Conservation (phyloP, 2,888 invertebrate genomes). For the Altica lythri region DNA sequence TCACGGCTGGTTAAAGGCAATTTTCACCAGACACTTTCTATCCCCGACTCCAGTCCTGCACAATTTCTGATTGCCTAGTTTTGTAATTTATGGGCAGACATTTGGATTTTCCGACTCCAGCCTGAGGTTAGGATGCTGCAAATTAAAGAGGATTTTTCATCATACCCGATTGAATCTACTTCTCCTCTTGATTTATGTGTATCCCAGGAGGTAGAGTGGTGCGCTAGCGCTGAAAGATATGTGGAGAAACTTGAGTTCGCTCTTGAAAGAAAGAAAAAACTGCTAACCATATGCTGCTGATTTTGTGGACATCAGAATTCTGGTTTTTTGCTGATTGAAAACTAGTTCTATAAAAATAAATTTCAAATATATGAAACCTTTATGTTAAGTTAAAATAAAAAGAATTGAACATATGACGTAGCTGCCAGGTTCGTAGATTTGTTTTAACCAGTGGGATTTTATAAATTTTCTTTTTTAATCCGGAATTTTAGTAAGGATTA, state of each 20-base stretch:
- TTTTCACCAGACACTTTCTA: conserved; percentile 19
- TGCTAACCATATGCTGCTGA: neutral
- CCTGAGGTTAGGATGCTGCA: conserved; percentile 54
- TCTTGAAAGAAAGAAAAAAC: conserved; percentile 11
- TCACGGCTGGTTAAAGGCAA: conserved; percentile 19
- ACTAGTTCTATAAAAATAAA: no score
- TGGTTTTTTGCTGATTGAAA: neutral
- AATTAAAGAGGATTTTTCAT: conserved; percentile 56
- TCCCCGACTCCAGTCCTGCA: conserved; percentile 22
- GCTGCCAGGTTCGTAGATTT: no score
- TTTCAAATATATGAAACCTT: no score
- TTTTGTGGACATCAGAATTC: conserved; percentile 1
- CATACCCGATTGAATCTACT: conserved; percentile 55
- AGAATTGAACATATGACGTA: no score
- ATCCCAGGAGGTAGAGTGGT: conserved; percentile 20
- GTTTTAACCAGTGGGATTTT: no score
- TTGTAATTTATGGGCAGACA: conserved; percentile 51
- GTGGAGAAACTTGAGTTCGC: conserved; percentile 15
- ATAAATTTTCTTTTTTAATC: no score
- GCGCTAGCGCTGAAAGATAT: conserved; percentile 16
- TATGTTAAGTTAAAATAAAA: no score
- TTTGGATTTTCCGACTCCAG: conserved; percentile 47
- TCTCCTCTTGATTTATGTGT: conserved; percentile 52
- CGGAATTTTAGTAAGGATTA: no score
- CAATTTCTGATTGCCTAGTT: conserved; percentile 26